These are phyloP conservation scores for Dinoponera quadriceps DNA, from an alignment of 1,140 invertebrate genomes.

Conservation along the genomic window DNA sequence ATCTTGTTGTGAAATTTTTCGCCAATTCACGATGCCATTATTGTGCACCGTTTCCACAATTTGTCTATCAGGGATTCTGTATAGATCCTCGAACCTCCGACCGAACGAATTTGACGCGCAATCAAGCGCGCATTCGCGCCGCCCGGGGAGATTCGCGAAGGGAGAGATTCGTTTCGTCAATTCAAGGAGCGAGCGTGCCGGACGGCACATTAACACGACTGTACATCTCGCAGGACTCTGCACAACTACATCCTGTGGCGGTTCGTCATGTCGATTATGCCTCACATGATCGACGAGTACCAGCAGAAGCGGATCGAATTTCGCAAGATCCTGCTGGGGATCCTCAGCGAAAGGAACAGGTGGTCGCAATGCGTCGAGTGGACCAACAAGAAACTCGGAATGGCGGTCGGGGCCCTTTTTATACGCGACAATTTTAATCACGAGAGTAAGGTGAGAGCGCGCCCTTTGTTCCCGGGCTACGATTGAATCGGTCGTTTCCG, in stretches of 20 bases:
- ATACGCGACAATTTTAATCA: constrained; percentile 94
- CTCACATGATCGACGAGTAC: constrained; percentile 94
- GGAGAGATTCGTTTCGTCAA: neutral
- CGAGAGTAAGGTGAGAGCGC: constrained; percentile 89
- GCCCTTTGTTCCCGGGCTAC: neutral
- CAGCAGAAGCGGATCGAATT: constrained; percentile 92
- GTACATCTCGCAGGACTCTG: constrained; percentile 87
- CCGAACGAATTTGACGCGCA: no score
- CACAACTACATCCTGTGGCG: constrained; percentile 95
- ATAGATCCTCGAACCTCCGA: no score
- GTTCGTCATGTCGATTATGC: constrained; percentile 91
- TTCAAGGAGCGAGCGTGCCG: neutral
- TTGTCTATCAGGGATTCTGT: no score
- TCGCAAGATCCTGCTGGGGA: constrained; percentile 92
- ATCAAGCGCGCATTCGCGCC: neutral
- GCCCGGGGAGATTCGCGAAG: neutral
- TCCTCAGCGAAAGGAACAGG: constrained; percentile 90
- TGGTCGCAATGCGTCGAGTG: constrained; percentile 95
- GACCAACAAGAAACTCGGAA: constrained; percentile 94
- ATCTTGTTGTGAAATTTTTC: no score
- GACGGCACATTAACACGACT: neutral
- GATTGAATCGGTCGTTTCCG: constrained; percentile 2
- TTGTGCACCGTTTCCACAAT: no score
- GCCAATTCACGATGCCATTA: no score
- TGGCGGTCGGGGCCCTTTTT: constrained; percentile 93